Conservation (phyloP, 2,888 invertebrate genomes). For the Thereva unica region DNA sequence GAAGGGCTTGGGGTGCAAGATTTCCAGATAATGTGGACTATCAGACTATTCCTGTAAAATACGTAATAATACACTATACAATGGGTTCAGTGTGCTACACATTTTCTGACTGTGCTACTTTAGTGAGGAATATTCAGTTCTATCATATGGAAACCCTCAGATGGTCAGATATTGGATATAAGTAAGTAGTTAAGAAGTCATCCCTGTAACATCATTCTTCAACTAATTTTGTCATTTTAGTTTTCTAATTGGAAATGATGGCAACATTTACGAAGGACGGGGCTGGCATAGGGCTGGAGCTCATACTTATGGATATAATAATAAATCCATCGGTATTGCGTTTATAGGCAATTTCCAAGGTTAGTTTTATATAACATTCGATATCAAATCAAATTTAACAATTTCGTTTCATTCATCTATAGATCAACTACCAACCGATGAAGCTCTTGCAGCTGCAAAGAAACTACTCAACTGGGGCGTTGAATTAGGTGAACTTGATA, state of each 20-base stretch:
- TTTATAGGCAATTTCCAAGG: constrained; percentile 63
- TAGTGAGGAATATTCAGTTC: constrained; percentile 60
- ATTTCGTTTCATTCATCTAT: constrained; percentile 17
- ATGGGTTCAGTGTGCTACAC: constrained; percentile 60
- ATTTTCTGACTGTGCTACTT: constrained; percentile 57
- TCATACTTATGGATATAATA: constrained; percentile 65
- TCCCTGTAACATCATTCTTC: not conserved
- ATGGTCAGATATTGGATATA: constrained; percentile 63
- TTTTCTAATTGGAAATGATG: constrained; percentile 68
- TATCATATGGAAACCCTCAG: constrained; percentile 60
- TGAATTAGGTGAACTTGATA: constrained; percentile 53
- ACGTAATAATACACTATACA: constrained; percentile 65
- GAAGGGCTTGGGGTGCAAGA: constrained; percentile 66
- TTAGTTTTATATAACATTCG: constrained; percentile 48
- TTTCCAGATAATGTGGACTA: constrained; percentile 61
- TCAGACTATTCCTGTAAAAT: constrained; percentile 62
- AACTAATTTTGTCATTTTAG: constrained; percentile 49
- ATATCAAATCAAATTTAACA: not conserved
- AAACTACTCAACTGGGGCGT: constrained; percentile 59
- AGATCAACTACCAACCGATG: constrained; percentile 56
- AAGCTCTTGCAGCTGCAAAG: constrained; percentile 56
- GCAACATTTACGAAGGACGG: constrained; percentile 67
- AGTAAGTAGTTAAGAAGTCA: constrained; percentile 55
- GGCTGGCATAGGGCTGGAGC: constrained; percentile 68
- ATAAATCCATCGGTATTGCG: constrained; percentile 65